Base-by-base conservation (phyloP, 2,113 vertebrate species). In the Mastomys coucha region DNA sequence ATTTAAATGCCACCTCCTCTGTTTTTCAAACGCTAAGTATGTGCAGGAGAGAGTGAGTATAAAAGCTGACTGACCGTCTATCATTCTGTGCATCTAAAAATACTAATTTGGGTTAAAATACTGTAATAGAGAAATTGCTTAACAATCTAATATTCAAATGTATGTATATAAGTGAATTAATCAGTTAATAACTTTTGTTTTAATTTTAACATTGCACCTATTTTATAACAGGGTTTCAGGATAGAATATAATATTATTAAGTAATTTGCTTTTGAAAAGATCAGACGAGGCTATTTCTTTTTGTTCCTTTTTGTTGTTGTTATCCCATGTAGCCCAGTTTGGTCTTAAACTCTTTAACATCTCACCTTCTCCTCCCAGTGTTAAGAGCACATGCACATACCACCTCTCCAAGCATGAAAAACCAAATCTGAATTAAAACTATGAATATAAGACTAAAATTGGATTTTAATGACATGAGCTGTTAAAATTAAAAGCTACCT, bases 1-100 rank as follows among this genome's bases (percentile, higher is more conserved):
- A 97, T 97, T 98, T 97, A 96, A 97, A 97, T 95, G 93, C 94
- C 77, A 96, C 91, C 91, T 94, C 73, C 93, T 93, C 94, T 97
- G 45, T 97, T 93, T 95, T 93, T 91, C 87, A 88, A 97, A 96
- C 73, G 87, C 89, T 97, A 97, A 97, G 93, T 96, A 97, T 96
- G 91, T 72, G 86, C 93, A 95, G 95, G 94, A 95, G 91, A 95
- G 67, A 93, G 73, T 94, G 67, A 93, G 73, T 94, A 82, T 97
- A 95, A 96, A 96, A 95, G 92, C 91, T 95, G 94, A 97, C 92
- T 97, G 95, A 97, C 97, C 93, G 97, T 96, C 86, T 97, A 69
- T 36, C 5, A 7, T 87, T 96, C 77, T 87, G 63, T 97, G 63
- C 63, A 94, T 60, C 96, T 95, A 96, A 97, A 97, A 97, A 94